These are phyloP conservation scores for Polietes domitor DNA, from an alignment of 2,888 invertebrate genomes.

Conservation along the genomic window DNA sequence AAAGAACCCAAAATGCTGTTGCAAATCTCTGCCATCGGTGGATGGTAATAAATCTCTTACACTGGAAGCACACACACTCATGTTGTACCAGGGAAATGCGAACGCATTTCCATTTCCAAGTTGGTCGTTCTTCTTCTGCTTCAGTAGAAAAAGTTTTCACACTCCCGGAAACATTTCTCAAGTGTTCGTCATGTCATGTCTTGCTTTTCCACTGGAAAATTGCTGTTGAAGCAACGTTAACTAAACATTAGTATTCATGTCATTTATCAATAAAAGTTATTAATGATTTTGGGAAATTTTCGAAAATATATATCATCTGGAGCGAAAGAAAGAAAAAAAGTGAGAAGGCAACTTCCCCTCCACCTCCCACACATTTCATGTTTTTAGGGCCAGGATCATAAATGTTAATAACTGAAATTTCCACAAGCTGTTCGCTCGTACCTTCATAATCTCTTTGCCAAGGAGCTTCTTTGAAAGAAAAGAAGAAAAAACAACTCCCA, in stretches of 20 bases:
- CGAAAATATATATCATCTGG: constrained; percentile 1
- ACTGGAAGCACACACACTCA: background rate
- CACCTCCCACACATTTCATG: background rate
- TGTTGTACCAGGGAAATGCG: too few species aligned
- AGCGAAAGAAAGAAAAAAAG: background rate
- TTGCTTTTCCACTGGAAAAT: background rate
- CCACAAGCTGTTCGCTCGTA: constrained; percentile 60
- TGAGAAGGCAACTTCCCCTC: background rate
- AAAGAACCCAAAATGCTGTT: background rate
- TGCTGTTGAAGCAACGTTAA: background rate
- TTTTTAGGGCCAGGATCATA: constrained; percentile 33
- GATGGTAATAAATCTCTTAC: background rate
- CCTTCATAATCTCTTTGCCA: constrained; percentile 38
- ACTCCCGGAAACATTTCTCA: background rate
- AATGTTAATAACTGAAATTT: constrained; percentile 58
- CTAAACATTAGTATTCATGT: constrained; percentile 53
- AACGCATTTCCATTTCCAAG: background rate
- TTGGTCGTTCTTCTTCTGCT: background rate
- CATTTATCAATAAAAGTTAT: constrained; percentile 65
- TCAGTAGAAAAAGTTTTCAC: background rate
- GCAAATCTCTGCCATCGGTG: background rate
- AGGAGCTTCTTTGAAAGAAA: background rate
- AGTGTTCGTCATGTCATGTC: background rate
- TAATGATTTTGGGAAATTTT: constrained; percentile 61
- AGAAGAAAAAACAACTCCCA: too few species aligned